Conservation (phyloP, 2,113 vertebrate species). For the Scophthalmus maximus region DNA sequence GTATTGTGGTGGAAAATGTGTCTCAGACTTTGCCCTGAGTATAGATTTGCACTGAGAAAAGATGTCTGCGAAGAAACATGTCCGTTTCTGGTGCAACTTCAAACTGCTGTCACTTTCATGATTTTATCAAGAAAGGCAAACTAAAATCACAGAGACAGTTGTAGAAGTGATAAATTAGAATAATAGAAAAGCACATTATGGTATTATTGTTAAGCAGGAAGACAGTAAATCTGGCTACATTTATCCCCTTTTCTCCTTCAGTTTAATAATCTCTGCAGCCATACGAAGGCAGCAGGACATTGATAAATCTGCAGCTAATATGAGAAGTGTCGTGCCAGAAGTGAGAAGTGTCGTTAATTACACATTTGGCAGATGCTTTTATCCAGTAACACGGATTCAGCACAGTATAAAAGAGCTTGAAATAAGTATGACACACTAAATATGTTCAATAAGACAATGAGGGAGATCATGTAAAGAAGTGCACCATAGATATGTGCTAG, state of each 20-base stretch:
- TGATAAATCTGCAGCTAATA: background rate
- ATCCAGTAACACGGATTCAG: no score
- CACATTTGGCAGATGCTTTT: background rate
- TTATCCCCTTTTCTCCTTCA: background rate
- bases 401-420: background rate
- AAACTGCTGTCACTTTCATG: background rate
- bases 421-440: background rate
- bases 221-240: no score
- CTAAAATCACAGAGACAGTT: no score
- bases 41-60: no score
- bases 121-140: no score
- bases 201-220: no score
- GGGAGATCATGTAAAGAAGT: background rate
- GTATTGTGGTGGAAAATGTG: no score
- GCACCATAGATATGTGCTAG: background rate
- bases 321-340: background rate
- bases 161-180: no score
- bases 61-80: background rate
- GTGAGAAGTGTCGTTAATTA: background rate
- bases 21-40: no score
- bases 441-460: background rate
- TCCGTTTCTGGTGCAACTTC: background rate
- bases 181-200: no score
- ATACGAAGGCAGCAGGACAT: background rate
- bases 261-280: background rate